These are phyloP conservation scores for Zapornia atra DNA, from an alignment of 2,113 vertebrate species.

Conservation along the genomic window DNA sequence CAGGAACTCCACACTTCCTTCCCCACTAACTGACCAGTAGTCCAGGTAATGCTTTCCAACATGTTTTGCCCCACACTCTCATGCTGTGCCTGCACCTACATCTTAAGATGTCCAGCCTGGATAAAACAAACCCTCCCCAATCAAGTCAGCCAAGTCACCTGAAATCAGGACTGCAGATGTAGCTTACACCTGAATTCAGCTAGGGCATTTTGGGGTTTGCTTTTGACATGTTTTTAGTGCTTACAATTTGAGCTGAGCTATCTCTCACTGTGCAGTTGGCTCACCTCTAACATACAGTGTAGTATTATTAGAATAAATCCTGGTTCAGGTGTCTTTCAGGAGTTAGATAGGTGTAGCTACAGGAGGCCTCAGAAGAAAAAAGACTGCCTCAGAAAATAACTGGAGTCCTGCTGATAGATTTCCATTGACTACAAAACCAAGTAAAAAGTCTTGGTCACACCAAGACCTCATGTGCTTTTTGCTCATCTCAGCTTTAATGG, in stretches of 20 bases:
- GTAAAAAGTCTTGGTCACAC: neutral
- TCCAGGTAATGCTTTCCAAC: neutral
- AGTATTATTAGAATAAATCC: neutral
- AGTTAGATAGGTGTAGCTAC: neutral
- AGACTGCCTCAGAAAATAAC: neutral
- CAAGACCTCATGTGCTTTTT: neutral
- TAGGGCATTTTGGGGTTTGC: neutral
- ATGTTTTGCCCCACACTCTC: accelerated
- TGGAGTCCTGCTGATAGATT: neutral
- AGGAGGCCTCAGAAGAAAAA: neutral
- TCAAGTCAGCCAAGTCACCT: neutral
- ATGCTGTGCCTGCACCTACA: neutral
- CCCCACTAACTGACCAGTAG: neutral
- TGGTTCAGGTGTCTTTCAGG: neutral
- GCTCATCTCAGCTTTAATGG: neutral
- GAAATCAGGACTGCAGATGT: neutral
- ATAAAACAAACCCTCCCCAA: neutral
- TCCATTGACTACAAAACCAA: neutral
- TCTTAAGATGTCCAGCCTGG: neutral
- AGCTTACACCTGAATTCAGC: accelerated
- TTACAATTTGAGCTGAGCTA: neutral
- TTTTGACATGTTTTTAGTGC: neutral
- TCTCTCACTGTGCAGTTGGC: neutral
- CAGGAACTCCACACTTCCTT: neutral
- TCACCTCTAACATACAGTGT: neutral